phyloP scores from a whole-genome alignment of 1,140 invertebrate genomes.

The Microplitis demolitor region DNA sequence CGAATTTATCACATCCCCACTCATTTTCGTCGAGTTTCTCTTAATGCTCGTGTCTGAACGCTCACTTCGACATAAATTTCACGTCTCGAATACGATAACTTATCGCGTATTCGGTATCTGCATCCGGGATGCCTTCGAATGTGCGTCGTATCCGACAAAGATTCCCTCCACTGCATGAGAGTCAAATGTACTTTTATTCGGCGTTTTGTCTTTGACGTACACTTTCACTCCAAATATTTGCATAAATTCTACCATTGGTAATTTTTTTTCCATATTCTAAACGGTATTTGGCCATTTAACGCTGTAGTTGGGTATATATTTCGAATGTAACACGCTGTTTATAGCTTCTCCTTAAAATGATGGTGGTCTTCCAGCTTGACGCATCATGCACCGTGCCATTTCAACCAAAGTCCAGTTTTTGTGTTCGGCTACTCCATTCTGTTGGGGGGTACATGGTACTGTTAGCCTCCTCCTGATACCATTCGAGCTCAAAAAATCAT shows the following conservation, averaged over 20 bases:
- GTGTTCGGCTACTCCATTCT: slow-evolving; percentile 48
- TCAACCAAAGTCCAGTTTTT: slow-evolving; percentile 30
- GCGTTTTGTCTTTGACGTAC: background rate
- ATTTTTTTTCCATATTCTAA: background rate
- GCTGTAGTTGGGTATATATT: slow-evolving; percentile 25
- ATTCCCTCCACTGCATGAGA: background rate
- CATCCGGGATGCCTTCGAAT: slow-evolving; percentile 3
- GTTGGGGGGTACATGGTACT: slow-evolving; percentile 40
- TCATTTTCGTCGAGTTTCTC: background rate
- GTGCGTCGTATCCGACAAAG: background rate
- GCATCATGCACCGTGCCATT: slow-evolving; percentile 29
- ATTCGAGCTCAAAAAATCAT: slow-evolving; percentile 36
- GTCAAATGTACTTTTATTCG: background rate
- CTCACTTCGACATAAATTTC: background rate
- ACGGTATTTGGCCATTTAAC: slow-evolving; percentile 18
- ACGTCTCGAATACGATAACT: background rate
- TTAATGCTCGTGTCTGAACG: background rate
- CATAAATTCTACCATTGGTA: background rate
- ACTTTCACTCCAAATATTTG: background rate
- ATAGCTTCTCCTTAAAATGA: slow-evolving; percentile 34
- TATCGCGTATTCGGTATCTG: background rate
- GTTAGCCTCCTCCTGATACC: slow-evolving; percentile 46
- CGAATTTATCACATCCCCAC: too few relatives aligned
- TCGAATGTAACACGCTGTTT: slow-evolving; percentile 29
- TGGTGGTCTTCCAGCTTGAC: slow-evolving; percentile 21